Conservation (phyloP, 1,140 invertebrate species). For the Phortica variegata region DNA sequence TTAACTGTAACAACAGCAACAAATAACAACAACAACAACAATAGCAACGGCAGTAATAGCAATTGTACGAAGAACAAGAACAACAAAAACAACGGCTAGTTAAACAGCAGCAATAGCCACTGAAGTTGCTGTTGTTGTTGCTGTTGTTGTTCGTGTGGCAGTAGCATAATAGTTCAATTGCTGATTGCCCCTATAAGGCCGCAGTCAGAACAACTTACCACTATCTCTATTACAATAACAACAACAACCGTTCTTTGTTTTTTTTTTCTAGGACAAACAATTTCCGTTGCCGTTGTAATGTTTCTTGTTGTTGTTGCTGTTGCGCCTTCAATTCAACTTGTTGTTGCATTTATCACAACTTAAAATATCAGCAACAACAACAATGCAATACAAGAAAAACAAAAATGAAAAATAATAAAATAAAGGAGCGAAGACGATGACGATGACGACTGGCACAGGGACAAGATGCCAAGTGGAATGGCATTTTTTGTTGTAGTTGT, state of each 20-base stretch:
- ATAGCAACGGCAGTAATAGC: not conserved
- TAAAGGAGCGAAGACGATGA: too few species aligned
- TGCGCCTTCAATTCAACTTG: too few species aligned
- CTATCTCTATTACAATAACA: conserved; percentile 48
- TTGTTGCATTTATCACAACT: conserved; percentile 12
- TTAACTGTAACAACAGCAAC: conserved; percentile 45
- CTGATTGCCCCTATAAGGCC: conserved; percentile 54
- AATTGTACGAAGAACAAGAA: conserved; percentile 14
- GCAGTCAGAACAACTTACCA: conserved; percentile 23
- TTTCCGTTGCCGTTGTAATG: conserved; percentile 25
- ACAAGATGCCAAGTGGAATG: too few species aligned
- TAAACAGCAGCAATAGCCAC: too few species aligned
- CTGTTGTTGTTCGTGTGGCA: too few species aligned
- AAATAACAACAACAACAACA: too few species aligned
- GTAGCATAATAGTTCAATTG: conserved; percentile 36
- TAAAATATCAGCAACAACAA: conserved; percentile 18
- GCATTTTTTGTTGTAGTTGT: too few species aligned
- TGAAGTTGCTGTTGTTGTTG: too few species aligned
- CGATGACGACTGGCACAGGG: too few species aligned
- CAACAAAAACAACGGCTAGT: too few species aligned
- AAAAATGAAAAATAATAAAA: too few species aligned
- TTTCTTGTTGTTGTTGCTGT: conserved; percentile 1
- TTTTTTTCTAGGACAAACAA: conserved; percentile 37
- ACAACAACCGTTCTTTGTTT: conserved; percentile 16
- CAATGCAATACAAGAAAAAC: too few species aligned